Evolutionary conservation across 2,797 vertebrate genomes (phyloP), one percentile per base, ranked within the genome.

Genomic region (Pseudotriccus pelzelni): DNA sequence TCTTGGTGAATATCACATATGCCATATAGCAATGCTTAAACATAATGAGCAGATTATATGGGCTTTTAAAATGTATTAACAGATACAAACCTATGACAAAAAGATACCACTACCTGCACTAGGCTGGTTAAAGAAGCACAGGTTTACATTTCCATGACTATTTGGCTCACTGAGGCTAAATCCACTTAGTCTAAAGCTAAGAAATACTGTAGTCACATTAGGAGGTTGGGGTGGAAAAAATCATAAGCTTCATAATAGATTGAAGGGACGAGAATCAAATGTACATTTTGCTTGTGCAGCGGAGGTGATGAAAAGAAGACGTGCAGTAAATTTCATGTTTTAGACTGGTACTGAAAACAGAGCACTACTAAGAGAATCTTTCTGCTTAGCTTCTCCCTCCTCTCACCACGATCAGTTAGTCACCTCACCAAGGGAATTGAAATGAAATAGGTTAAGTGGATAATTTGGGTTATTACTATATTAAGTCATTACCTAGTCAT

Each of bases 181-280:
- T 30, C 22, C 24, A 23, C 9, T 1, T 21, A 46, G 9, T 13
- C 15, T 59, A 55, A 70, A 59, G 12, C 25, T 68, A 41, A 10
- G 30, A 58, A 66, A 69, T 47, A 19, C 7, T 36, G 22, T 4
- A 49, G 15, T 23, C 10, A 43, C 25, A n/a, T 27, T 1, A 10
- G 47, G 28, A 3, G 3, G 24, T 17, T 2, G 10, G 6, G 12
- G 1, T 9, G 2, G 50, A 32, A 69, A 24, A 30, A 66, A 16
- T 47, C 55, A 46, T 25, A 41, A 46, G 7, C 30, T 67, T 25
- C 12, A 53, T 70, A 62, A 7, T 6, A 58, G 58, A 58, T 37
- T 75, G 32, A 70, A 14, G 32, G 30, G 34, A 52, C 46, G 66
- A 82, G 21, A 91, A 68, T 34, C 15, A 74, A 41, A 62, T 8